Conservation (phyloP, 2,797 vertebrate genomes). For the Schizopygopsis pylzovi region DNA sequence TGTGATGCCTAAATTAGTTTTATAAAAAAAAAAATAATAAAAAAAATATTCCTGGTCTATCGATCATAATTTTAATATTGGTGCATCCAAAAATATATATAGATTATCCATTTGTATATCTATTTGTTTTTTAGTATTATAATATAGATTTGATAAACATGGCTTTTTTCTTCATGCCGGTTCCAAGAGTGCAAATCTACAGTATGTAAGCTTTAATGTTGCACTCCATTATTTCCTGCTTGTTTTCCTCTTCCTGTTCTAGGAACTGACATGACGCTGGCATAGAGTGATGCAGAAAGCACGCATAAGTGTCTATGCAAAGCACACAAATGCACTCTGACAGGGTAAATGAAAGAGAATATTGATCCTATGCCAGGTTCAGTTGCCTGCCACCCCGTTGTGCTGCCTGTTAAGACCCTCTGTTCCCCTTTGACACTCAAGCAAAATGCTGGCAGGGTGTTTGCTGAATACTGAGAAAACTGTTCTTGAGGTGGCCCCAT, state of each 20-base stretch:
- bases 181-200: not conserved
- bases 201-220: not conserved
- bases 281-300: constrained; percentile 16
- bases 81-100: not conserved
- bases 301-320: constrained; percentile 35
- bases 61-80: not conserved
- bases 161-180: not conserved
- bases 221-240: not conserved
- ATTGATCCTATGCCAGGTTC: constrained; percentile 77
- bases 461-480: constrained; percentile 52
- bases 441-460: constrained; percentile 65
- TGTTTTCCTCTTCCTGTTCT: not conserved
- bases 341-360: constrained; percentile 73
- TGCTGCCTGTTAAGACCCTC: constrained; percentile 74
- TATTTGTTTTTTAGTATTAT: not conserved
- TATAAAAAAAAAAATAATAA: not conserved
- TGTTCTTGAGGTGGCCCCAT: constrained; percentile 80
- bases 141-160: not conserved
- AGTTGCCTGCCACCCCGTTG: constrained; percentile 73
- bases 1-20: not conserved
- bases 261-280: not conserved
- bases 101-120: not conserved
- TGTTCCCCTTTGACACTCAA: constrained; percentile 77
- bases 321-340: constrained; percentile 69
- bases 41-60: not conserved